Conservation (phyloP, 2,113 vertebrate species). For the Emydura subglobosa region DNA sequence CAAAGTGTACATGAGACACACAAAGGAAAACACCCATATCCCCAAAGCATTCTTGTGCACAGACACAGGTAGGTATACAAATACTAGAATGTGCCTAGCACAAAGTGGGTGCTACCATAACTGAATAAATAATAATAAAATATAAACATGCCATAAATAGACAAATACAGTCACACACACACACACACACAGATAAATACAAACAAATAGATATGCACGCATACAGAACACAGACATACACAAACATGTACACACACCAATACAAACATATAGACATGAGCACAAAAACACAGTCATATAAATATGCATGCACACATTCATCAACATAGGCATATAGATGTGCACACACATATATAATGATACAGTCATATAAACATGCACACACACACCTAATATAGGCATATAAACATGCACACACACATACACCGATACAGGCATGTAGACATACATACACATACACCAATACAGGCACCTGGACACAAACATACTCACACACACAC, state of each 20-base stretch:
- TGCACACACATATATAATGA: background rate
- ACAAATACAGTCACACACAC: background rate
- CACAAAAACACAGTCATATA: background rate
- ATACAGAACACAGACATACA: background rate
- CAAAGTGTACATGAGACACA: background rate
- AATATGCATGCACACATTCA: background rate
- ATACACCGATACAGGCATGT: background rate
- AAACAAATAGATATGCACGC: background rate
- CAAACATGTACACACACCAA: background rate
- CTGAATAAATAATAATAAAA: conserved; percentile 10
- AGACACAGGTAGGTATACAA: background rate
- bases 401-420: background rate
- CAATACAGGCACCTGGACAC: background rate
- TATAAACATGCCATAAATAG: background rate
- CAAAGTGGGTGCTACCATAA: background rate
- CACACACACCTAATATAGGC: background rate
- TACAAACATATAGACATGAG: background rate
- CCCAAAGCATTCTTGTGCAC: background rate
- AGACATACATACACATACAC: background rate
- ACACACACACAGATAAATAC: background rate
- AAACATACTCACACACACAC: background rate
- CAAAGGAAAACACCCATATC: background rate
- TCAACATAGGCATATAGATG: background rate
- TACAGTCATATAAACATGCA: background rate
- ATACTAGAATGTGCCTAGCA: background rate